Base-by-base conservation (phyloP, 2,888 invertebrate species). In the Drosophila peninsularis region DNA sequence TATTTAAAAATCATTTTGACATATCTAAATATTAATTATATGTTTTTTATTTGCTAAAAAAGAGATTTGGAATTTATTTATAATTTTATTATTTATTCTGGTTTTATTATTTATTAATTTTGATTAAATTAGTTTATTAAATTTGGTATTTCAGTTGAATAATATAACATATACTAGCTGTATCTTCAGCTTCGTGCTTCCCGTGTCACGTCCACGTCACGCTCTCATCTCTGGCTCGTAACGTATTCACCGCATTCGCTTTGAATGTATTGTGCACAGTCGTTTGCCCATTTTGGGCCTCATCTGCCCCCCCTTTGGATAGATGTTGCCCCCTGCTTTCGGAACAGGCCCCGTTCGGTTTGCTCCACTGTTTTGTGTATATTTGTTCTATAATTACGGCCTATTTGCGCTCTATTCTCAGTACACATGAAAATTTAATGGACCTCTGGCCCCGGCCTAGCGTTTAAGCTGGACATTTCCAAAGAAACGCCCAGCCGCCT, bases 381-480 rank as follows among this genome's bases (percentile, higher is more conserved):
- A 76, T 80, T 78, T 78, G 81, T 80, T 80, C 82, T 82, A 82
- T 82, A 82, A 82, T 82, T 82, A 82, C 83, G 78, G 80, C 80
- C 82, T 78, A 82, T 82, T 82, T 82, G 80, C 81, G 81, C 81
- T 81, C 79, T 71, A 78, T 81, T 80, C 81, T 78, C 76, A 61
- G 80, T 81, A 80, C 79, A 81, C 81, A 80, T 78, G 79, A 81
- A 81, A 71, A 76, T 80, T 80, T 81, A 78, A 80, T 80, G 76
- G 81, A 71, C 78, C 78, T 66, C 65, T 66, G 65, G 60, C 71
- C 62, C 52, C 52, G 2, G 52, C 52, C 58, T n/a, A 52, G n/a
- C 61, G 52, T 32, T 62, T 14, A n/a, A 61, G 47, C 64, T 65
- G 71, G 62, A 56, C 73, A 70, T 53, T 78, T 80, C 70, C 64